phyloP scores from a whole-genome alignment of 2,113 vertebrate genomes.

The Lynx canadensis region DNA sequence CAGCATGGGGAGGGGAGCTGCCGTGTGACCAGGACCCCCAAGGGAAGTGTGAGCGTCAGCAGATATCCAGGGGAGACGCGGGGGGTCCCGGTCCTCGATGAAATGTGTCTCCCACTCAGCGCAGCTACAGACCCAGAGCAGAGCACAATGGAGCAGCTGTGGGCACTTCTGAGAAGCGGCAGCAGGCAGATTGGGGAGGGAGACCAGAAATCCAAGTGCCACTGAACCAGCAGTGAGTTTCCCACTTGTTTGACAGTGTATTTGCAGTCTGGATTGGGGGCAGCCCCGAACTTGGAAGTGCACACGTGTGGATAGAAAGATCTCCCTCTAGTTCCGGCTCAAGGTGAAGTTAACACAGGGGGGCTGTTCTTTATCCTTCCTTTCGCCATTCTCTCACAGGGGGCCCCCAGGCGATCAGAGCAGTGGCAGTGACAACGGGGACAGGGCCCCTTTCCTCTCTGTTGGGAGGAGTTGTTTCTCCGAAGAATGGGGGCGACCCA shows the following conservation, averaged over 20 bases:
- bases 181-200: no score
- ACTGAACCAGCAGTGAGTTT: no score
- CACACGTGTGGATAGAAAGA: background rate
- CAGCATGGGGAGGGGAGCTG: background rate
- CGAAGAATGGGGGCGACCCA: background rate
- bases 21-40: no score
- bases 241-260: accelerated
- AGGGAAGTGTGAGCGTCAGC: background rate
- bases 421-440: background rate
- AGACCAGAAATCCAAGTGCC: background rate
- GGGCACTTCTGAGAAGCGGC: background rate
- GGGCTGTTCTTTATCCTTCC: background rate
- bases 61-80: background rate
- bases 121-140: background rate
- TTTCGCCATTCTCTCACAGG: background rate
- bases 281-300: background rate
- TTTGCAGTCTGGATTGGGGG: background rate
- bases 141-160: accelerated
- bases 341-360: no score
- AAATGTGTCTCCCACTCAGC: background rate
- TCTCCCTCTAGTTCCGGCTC: background rate
- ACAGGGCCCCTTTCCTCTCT: background rate
- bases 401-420: no score
- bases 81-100: background rate
- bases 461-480: background rate